A percentile compares a stretch with the other conserved stretches of the same genome.
Evolutionary conservation across 1,140 invertebrate genomes (phyloP).

Genomic region (Mercenaria mercenaria): DNA sequence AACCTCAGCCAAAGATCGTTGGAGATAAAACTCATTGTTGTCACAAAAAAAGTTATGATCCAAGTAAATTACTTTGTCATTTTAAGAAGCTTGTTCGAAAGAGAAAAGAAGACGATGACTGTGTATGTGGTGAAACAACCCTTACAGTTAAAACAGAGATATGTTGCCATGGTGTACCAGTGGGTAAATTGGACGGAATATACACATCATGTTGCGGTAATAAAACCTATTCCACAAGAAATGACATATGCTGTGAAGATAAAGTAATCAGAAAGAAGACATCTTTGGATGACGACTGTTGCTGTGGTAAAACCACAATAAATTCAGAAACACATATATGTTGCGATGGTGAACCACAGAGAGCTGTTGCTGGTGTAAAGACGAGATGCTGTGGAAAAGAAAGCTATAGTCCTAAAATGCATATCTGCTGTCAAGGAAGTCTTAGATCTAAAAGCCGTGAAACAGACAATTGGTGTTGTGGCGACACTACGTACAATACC

Average conservation of each 20-base stretch:
- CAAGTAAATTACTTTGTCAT: not conserved
- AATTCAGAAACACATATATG: slow-evolving; percentile 1
- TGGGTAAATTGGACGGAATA: not conserved
- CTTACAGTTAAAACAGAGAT: not conserved
- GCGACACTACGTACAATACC: slow-evolving; percentile 9
- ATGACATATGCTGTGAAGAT: not conserved
- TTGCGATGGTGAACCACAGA: slow-evolving; percentile 12
- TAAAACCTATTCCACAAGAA: not conserved
- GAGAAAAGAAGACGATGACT: not conserved
- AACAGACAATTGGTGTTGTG: slow-evolving; percentile 40
- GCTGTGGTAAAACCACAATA: slow-evolving; percentile 19
- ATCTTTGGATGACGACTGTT: slow-evolving; percentile 31
- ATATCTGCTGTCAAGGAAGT: not conserved
- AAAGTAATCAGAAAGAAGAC: not conserved
- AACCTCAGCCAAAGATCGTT: not conserved
- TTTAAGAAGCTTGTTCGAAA: not conserved
- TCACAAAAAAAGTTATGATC: slow-evolving; percentile 17
- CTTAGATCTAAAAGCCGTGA: not conserved
- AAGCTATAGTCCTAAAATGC: slow-evolving; percentile 1
- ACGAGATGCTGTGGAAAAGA: not conserved
- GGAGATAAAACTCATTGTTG: slow-evolving; percentile 29
- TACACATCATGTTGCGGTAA: slow-evolving; percentile 38
- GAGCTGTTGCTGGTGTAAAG: not conserved
- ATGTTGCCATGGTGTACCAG: slow-evolving; percentile 20
- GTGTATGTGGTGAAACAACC: not conserved